A percentile compares a stretch with the other conserved stretches of the same genome.
These are phyloP conservation scores for Pteronotus mesoamericanus DNA, from an alignment of 2,797 vertebrate species.

Conservation along the genomic window DNA sequence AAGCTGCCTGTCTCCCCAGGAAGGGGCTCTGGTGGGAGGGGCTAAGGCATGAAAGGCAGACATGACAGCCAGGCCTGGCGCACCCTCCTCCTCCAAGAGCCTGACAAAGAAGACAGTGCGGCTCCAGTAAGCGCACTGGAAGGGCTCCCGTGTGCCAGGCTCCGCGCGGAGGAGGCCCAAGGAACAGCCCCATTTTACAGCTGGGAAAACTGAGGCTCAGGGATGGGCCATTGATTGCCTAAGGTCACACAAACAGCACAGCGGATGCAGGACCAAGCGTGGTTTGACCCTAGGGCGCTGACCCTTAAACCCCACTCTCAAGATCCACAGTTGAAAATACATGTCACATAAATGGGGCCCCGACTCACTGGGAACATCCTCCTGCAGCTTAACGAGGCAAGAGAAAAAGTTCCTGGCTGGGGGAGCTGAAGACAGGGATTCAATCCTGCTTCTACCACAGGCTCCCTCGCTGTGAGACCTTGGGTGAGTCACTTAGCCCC, in stretches of 20 bases:
- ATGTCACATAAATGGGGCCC: background rate
- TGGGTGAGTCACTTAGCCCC: background rate
- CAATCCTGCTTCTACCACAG: background rate
- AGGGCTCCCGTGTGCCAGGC: fast-evolving
- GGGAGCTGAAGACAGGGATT: background rate
- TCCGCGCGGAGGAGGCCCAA: fast-evolving
- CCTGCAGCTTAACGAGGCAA: background rate
- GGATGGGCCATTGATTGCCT: fast-evolving
- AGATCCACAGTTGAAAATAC: background rate
- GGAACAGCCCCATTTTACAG: background rate
- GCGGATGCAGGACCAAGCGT: background rate
- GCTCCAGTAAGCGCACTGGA: background rate
- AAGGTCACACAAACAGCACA: background rate
- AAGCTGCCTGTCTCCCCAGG: conserved; percentile 32
- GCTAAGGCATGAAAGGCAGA: background rate
- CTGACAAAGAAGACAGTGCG: fast-evolving
- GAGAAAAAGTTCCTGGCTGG: background rate
- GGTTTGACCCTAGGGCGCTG: background rate
- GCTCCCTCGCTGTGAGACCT: background rate
- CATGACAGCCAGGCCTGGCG: background rate
- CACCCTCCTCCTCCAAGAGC: background rate
- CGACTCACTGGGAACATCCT: background rate
- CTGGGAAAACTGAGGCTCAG: background rate
- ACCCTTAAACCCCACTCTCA: background rate
- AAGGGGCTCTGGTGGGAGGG: background rate